phyloP scores from a whole-genome alignment of 2,113 vertebrate genomes.

The Phrynosoma platyrhinos region DNA sequence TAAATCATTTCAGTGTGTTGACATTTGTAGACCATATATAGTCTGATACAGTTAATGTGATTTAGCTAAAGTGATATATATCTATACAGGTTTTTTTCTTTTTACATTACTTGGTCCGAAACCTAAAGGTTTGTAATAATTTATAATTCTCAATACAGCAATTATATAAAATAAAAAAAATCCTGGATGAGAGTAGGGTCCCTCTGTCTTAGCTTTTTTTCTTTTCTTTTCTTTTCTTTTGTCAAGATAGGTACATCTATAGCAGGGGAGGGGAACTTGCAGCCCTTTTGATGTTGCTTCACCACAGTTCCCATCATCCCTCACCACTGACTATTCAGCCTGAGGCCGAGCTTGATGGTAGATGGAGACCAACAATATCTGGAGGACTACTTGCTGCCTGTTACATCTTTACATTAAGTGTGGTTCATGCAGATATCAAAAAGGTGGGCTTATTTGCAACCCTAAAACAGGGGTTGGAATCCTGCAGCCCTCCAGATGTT shows the following conservation, averaged over 20 bases:
- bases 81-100: background rate
- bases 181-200: background rate
- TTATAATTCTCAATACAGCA: background rate
- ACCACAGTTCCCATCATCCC: too few relatives aligned
- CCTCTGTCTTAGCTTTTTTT: background rate
- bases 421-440: too few relatives aligned
- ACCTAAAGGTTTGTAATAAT: background rate
- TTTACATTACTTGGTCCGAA: background rate
- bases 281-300: too few relatives aligned
- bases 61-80: conserved; percentile 1
- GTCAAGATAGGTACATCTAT: background rate
- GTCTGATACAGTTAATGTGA: background rate
- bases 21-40: conserved; percentile 27
- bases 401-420: too few relatives aligned
- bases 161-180: background rate
- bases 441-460: too few relatives aligned
- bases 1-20: conserved; percentile 38
- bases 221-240: too few relatives aligned
- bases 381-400: background rate
- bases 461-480: too few relatives aligned
- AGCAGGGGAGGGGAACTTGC: background rate
- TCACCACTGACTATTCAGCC: too few relatives aligned
- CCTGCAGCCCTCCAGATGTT: too few relatives aligned
- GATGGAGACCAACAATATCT: background rate
- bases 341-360: too few relatives aligned